phyloP scores from a whole-genome alignment of 2,797 vertebrate species.

The Glossophaga mutica region DNA sequence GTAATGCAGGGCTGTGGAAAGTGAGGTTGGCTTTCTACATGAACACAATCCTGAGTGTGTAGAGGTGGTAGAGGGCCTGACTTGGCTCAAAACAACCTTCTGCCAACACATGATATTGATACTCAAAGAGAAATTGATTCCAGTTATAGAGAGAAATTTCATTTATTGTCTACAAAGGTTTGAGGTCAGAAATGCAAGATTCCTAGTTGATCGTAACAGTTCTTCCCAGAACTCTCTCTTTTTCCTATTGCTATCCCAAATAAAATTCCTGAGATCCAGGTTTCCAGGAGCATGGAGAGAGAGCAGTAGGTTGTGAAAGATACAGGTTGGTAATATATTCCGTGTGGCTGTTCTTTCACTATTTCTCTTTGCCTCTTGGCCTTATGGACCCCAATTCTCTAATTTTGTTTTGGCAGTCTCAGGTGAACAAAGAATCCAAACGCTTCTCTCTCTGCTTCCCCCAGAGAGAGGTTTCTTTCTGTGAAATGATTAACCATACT shows the following conservation, averaged over 20 bases:
- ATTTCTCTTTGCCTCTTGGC: background rate
- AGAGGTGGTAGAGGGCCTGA: background rate
- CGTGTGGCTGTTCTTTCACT: background rate
- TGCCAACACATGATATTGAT: background rate
- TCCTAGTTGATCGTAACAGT: background rate
- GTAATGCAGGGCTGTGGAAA: too few species aligned
- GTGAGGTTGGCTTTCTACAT: accelerated
- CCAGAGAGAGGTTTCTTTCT: background rate
- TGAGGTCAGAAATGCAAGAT: background rate
- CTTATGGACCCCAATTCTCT: background rate
- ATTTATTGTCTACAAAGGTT: background rate
- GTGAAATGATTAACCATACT: background rate
- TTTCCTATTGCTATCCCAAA: background rate
- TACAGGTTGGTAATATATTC: accelerated
- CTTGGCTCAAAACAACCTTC: background rate
- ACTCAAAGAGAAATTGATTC: background rate
- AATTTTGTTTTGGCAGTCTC: background rate
- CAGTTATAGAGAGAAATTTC: background rate
- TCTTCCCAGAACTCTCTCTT: background rate
- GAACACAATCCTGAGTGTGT: background rate
- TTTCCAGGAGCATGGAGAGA: background rate
- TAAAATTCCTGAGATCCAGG: background rate
- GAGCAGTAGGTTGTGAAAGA: background rate
- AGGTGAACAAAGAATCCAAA: background rate
- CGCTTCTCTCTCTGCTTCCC: background rate